Evolutionary conservation across 2,113 vertebrate genomes (phyloP).

Genomic region (human): DNA sequence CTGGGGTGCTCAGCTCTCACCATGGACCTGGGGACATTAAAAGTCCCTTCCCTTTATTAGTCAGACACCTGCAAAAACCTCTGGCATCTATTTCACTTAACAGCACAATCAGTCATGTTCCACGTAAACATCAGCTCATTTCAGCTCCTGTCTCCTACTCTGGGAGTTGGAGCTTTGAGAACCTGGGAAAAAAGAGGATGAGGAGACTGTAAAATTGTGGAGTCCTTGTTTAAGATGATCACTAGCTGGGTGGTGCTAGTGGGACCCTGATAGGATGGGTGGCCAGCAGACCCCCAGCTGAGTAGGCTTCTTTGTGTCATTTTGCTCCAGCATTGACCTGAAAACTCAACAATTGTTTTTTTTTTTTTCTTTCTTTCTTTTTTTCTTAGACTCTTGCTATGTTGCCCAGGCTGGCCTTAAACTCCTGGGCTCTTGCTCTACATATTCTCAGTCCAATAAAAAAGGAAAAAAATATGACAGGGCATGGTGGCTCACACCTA

Average conservation of each 20-base stretch:
- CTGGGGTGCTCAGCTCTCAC: background rate
- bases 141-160: background rate
- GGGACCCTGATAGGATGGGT: background rate
- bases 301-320: background rate
- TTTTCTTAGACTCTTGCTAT: background rate
- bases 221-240: background rate
- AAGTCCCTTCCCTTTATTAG: background rate
- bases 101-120: background rate
- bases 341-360: background rate
- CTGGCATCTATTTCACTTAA: background rate
- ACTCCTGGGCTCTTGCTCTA: background rate
- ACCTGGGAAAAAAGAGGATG: background rate
- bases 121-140: rapidly evolving
- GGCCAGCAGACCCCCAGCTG: background rate
- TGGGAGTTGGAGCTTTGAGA: background rate
- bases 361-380: background rate
- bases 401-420: background rate
- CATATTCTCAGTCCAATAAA: no score
- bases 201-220: background rate
- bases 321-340: background rate
- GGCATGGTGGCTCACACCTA: no score
- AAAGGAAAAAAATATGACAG: no score
- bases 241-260: background rate
- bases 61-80: background rate
- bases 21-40: background rate